phyloP scores from a whole-genome alignment of 1,140 invertebrate genomes.

The Aricia agestis region DNA sequence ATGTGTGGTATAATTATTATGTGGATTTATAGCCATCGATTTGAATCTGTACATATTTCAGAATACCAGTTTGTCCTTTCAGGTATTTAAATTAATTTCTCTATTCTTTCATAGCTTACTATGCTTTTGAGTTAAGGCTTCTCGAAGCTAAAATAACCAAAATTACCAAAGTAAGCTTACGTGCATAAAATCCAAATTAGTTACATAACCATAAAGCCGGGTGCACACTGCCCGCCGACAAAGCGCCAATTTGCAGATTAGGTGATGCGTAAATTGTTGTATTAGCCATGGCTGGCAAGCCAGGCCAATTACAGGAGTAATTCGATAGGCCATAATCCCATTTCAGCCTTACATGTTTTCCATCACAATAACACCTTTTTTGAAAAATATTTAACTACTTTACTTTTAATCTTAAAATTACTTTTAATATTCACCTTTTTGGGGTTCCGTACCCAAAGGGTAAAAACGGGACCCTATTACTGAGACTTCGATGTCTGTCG shows the following conservation, averaged over 20 bases:
- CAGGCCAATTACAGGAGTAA: conserved; percentile 55
- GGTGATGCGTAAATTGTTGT: conserved; percentile 69
- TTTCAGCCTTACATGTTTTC: conserved; percentile 14
- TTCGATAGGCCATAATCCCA: conserved; percentile 41
- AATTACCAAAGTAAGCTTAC: neutral
- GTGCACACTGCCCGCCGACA: conserved; percentile 46
- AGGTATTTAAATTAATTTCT: no score
- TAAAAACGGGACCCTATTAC: no score
- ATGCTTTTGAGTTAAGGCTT: neutral
- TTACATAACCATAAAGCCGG: conserved; percentile 32
- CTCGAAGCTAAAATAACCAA: neutral
- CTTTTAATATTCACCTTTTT: no score
- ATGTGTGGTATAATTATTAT: no score
- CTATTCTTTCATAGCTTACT: no score
- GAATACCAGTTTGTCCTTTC: no score
- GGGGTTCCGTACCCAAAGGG: no score
- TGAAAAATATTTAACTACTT: neutral
- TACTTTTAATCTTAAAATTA: no score
- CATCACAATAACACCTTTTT: neutral
- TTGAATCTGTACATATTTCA: no score
- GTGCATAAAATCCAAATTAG: conserved; percentile 6
- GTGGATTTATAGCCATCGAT: no score
- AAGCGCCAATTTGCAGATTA: conserved; percentile 71
- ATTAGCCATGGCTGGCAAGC: conserved; percentile 53
- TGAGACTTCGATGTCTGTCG: no score